Evolutionary conservation across 2,113 vertebrate genomes (phyloP).

Genomic region (Lepidothrix coronata): DNA sequence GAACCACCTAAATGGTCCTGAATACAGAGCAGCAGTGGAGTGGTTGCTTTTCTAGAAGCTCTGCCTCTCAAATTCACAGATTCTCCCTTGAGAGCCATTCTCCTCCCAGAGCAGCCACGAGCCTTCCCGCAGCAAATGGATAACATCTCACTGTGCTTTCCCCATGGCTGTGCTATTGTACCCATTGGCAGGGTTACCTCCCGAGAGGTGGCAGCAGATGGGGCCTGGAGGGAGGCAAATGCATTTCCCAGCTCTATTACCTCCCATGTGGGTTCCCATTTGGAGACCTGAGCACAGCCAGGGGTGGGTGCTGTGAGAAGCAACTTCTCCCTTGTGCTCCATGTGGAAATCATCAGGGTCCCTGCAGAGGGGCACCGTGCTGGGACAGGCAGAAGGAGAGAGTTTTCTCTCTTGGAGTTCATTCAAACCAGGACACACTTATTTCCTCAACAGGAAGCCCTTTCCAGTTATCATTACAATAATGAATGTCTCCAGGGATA

Average conservation of each 20-base stretch:
- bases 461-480: slow-evolving; percentile 48
- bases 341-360: accelerated
- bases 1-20: background rate
- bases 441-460: slow-evolving; percentile 58
- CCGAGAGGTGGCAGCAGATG: background rate
- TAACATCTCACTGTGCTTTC: background rate
- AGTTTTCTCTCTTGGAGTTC: slow-evolving; percentile 8
- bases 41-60: background rate
- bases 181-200: background rate
- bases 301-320: background rate
- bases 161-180: accelerated
- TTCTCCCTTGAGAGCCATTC: background rate
- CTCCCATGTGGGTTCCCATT: background rate
- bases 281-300: background rate
- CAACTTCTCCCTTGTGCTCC: background rate
- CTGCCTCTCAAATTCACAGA: background rate
- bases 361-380: background rate
- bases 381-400: background rate
- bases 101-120: background rate
- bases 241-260: background rate
- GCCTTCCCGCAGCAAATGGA: background rate
- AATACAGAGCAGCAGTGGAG: background rate
- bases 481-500: slow-evolving; percentile 51
- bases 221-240: background rate
- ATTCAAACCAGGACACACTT: slow-evolving; percentile 20